These are phyloP conservation scores for Lordiphosa mommai DNA, from an alignment of 1,140 invertebrate species.

Conservation along the genomic window DNA sequence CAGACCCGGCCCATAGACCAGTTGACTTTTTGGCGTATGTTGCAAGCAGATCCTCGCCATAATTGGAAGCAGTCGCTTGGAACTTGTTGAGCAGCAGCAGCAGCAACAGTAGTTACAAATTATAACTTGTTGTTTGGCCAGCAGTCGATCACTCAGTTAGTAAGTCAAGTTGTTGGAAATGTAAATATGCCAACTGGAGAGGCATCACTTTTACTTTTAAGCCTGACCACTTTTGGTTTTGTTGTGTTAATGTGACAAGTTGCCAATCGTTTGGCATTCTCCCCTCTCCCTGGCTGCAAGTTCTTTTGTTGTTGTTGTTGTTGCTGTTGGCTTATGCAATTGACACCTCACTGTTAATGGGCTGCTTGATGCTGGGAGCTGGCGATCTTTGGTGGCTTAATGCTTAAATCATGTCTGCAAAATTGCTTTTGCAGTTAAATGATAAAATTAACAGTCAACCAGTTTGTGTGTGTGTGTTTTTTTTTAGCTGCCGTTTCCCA, in stretches of 20 bases:
- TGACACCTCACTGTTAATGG: conserved; percentile 71
- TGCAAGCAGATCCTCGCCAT: conserved; percentile 70
- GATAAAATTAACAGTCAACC: conserved; percentile 25
- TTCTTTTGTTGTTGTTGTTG: conserved; percentile 6
- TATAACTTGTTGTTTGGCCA: conserved; percentile 39
- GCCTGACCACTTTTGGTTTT: conserved; percentile 50
- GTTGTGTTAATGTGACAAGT: conserved; percentile 70
- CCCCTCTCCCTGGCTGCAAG: background rate
- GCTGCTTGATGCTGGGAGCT: background rate
- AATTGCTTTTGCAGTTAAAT: conserved; percentile 30
- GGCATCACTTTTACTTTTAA: conserved; percentile 70
- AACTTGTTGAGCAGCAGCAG: conserved; percentile 55
- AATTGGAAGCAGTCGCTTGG: conserved; percentile 70
- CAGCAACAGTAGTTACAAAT: conserved; percentile 42
- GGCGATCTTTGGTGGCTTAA: conserved; percentile 33
- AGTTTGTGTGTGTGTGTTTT: conserved; percentile 7
- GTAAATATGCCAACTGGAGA: conserved; percentile 57
- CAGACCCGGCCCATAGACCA: conserved; percentile 24
- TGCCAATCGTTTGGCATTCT: conserved; percentile 31
- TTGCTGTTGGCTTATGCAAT: conserved; percentile 47
- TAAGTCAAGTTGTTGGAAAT: conserved; percentile 66
- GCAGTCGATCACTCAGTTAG: conserved; percentile 68
- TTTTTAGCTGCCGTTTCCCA: background rate
- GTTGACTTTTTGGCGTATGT: conserved; percentile 70
- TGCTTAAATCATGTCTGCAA: conserved; percentile 50